Conservation (phyloP, 30 jellyfish, hydroid and myxozoan genomes). For the Mastigias papua region DNA sequence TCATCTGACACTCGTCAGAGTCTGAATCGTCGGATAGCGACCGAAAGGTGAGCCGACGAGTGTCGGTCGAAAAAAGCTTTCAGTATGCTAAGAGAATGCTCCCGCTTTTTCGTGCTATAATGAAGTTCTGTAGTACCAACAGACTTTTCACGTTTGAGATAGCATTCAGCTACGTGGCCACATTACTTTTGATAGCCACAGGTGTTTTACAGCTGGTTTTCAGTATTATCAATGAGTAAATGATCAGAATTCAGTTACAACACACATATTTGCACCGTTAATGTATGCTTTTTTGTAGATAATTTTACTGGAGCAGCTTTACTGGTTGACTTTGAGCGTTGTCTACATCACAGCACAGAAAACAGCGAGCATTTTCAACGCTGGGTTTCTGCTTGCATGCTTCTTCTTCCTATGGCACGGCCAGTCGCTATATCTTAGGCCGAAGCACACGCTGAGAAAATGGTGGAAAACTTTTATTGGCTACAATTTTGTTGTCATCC, state of each 20-base stretch:
- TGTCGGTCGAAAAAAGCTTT: too few relatives aligned
- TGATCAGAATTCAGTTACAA: not conserved
- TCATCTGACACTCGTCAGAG: too few relatives aligned
- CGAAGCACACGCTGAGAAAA: constrained; percentile 83
- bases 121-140: too few relatives aligned
- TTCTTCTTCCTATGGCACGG: constrained; percentile 99
- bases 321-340: constrained; percentile 90
- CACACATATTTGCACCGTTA: not conserved
- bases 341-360: constrained; percentile 95
- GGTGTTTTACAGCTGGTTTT: too few relatives aligned
- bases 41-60: too few relatives aligned
- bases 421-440: constrained; percentile 90
- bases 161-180: too few relatives aligned
- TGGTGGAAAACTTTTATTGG: constrained; percentile 95
- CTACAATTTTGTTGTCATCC: constrained; percentile 85
- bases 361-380: constrained; percentile 89
- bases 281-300: constrained; percentile 53
- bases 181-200: too few relatives aligned
- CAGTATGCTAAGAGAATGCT: too few relatives aligned
- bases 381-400: constrained; percentile 93
- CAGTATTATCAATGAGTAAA: not conserved
- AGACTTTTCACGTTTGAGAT: too few relatives aligned
- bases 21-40: too few relatives aligned
- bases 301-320: constrained; percentile 81
- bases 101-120: too few relatives aligned